A percentile compares a stretch with the other conserved stretches of the same genome.
phyloP scores from a whole-genome alignment of 2,888 invertebrate species.

The Ophion ventricosus region DNA sequence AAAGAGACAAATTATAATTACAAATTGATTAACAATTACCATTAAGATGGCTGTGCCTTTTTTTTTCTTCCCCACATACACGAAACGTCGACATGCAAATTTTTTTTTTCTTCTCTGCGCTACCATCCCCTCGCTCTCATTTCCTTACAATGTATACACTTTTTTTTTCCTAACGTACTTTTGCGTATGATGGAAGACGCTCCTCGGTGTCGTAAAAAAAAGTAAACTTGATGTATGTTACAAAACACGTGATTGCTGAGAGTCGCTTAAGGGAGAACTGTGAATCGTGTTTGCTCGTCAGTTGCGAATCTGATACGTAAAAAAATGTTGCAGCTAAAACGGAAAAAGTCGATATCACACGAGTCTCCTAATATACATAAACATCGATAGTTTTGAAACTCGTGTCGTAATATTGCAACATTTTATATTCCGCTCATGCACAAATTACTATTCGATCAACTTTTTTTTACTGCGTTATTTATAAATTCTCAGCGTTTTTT shows the following conservation, averaged over 20 bases:
- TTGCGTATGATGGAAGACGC: constrained; percentile 8
- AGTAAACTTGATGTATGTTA: constrained; percentile 1
- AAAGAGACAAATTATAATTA: constrained; percentile 66
- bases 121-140: neutral
- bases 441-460: too few species aligned
- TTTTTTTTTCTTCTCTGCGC: too few species aligned
- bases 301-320: neutral
- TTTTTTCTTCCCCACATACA: neutral
- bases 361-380: too few species aligned
- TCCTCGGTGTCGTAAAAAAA: neutral
- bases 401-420: too few species aligned
- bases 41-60: constrained; percentile 53
- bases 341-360: neutral
- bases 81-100: too few species aligned
- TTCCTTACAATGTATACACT: constrained; percentile 16
- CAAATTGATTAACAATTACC: constrained; percentile 61
- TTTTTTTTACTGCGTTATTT: too few species aligned
- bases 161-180: constrained; percentile 27
- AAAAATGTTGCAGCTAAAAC: neutral
- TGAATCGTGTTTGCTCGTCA: neutral
- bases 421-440: too few species aligned
- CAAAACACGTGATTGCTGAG: neutral
- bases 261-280: neutral
- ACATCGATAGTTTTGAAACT: too few species aligned
- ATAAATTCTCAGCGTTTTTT: too few species aligned